These are phyloP conservation scores for Scytalopus superciliaris DNA, from an alignment of 2,113 vertebrate genomes.

Conservation along the genomic window DNA sequence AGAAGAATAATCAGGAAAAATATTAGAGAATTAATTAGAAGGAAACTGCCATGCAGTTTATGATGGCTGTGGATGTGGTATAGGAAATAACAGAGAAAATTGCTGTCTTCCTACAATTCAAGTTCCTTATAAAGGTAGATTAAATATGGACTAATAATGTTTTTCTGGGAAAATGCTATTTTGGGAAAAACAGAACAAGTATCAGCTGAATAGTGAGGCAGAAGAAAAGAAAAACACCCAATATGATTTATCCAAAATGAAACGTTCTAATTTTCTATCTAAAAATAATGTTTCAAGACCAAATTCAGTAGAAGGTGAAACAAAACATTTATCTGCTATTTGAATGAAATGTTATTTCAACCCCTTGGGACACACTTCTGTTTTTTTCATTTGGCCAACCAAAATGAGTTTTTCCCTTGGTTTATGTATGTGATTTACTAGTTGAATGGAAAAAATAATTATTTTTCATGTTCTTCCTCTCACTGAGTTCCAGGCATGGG, in stretches of 20 bases:
- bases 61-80: neutral
- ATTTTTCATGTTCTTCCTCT: neutral
- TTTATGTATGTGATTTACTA: neutral
- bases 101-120: neutral
- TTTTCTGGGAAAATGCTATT: neutral
- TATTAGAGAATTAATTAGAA: neutral
- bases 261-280: neutral
- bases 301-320: neutral
- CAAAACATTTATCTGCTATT: neutral
- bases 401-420: neutral
- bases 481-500: neutral
- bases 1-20: neutral
- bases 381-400: neutral
- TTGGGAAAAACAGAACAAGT: neutral
- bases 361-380: neutral
- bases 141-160: neutral
- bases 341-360: neutral
- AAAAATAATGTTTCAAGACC: neutral
- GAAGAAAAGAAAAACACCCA: neutral
- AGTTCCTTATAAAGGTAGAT: neutral
- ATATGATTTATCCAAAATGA: neutral
- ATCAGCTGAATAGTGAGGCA: neutral
- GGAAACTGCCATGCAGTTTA: neutral
- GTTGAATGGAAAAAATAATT: neutral
- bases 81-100: neutral